Evolutionary conservation across 2,888 invertebrate genomes (phyloP), one percentile per base, ranked within the genome.

Genomic region (Didymodactylos carnosus): DNA sequence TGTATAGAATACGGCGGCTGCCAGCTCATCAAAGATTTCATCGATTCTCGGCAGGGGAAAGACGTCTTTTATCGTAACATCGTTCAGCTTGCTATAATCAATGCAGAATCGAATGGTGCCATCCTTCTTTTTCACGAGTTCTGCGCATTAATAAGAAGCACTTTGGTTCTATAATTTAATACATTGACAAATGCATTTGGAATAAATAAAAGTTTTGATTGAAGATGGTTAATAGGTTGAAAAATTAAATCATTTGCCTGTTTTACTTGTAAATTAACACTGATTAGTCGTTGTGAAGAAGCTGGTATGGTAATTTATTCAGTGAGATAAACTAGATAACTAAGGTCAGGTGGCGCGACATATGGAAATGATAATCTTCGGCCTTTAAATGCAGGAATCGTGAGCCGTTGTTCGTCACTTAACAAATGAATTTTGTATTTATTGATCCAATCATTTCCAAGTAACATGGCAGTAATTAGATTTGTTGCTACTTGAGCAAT

Each of bases 21-120:
- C 39, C 39, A 77, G 69, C 8, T 72, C 74, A 75, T 77, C 76
- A 39, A 77, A 75, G 14, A 76, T 73, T 62, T 77, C 77, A 29
- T 76, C 76, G 23, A 77, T 73, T 8, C 76, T 39, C 4, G 76
- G 76, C 43, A 77, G 49, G 0, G 76, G 77, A 46, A 62, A 76
- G 5, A 75, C 76, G 53, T 77, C 78, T 69, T 70, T 62, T 10
- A 72, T 46, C 0, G 76, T 77, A 39, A 76, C 76, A 13, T 49
- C 39, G 46, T 77, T 77, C 16, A 77, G 69, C 39, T 53, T 46
- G 6, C 77, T 35, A 40, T 75, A 76, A 69, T 76, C 76, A 3
- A 76, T 74, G 25, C 76, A 76, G 25, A 77, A 27, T 25, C 77
- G 62, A 6, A 39, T n/a, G 16, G 51, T 39, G 27, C 51, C 41